Conservation (phyloP, 1,140 invertebrate genomes). For the Drosophila lowei region DNA sequence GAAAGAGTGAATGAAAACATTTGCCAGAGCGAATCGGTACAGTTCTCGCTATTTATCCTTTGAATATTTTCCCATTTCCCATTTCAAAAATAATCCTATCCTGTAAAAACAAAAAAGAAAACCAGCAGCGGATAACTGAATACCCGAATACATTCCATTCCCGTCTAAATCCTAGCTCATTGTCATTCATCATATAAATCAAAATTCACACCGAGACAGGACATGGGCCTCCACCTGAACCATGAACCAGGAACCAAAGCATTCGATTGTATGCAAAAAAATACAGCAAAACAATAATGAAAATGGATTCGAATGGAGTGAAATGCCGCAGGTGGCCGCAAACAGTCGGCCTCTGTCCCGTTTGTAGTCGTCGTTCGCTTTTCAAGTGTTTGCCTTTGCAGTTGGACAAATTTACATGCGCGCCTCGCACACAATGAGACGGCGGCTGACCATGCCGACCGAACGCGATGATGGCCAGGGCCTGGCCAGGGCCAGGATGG, state of each 20-base stretch:
- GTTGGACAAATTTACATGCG: conserved; percentile 76
- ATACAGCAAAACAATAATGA: conserved; percentile 19
- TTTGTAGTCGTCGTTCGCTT: conserved; percentile 27
- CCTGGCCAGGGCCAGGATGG: too few species aligned
- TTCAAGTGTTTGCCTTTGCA: conserved; percentile 75
- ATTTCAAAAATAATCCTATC: conserved; percentile 8
- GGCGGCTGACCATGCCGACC: conserved; percentile 17
- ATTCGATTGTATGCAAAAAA: conserved; percentile 71
- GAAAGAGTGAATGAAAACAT: conserved; percentile 25
- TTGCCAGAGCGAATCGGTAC: conserved; percentile 5
- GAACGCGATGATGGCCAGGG: too few species aligned
- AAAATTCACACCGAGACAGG: conserved; percentile 51
- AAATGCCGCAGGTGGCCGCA: conserved; percentile 68
- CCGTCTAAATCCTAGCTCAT: conserved; percentile 40
- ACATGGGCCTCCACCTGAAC: conserved; percentile 22
- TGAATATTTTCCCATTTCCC: background rate
- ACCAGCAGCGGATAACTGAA: conserved; percentile 32
- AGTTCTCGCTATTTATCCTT: background rate
- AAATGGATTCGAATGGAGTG: conserved; percentile 34
- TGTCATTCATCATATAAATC: conserved; percentile 68
- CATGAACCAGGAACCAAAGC: conserved; percentile 36
- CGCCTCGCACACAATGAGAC: conserved; percentile 65
- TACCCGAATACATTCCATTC: conserved; percentile 27
- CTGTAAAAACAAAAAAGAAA: conserved; percentile 23
- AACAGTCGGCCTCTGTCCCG: conserved; percentile 38